Evolutionary conservation across 2,113 vertebrate species (phyloP).

Genomic region (Lagopus leucura): DNA sequence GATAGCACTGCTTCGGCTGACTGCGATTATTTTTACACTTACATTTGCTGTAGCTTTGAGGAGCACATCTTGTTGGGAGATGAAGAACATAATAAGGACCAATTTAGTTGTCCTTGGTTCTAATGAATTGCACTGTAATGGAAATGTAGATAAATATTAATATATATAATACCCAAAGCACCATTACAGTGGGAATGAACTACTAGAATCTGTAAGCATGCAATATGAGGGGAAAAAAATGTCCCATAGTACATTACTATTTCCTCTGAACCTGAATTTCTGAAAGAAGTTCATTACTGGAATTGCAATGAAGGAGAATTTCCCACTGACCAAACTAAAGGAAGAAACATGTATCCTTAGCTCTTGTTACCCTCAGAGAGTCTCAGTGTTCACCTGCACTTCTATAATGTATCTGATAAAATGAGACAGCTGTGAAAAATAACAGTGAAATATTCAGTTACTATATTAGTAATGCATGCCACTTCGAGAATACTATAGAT

Average conservation of each 20-base stretch:
- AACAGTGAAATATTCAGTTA: conserved; percentile 33
- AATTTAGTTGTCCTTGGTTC: not conserved
- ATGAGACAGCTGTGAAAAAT: conserved; percentile 39
- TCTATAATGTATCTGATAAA: conserved; percentile 21
- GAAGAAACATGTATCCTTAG: not conserved
- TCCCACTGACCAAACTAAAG: not conserved
- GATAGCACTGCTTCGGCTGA: not conserved
- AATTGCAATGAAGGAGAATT: not conserved
- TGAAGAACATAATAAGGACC: not conserved
- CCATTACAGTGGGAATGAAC: not conserved
- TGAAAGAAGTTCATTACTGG: not conserved
- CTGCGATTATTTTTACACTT: not conserved
- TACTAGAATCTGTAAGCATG: not conserved
- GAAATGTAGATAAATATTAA: not conserved
- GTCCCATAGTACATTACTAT: not conserved
- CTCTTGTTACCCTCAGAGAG: not conserved
- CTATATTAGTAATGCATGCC: conserved; percentile 37
- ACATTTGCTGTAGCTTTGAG: not conserved
- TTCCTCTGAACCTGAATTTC: not conserved
- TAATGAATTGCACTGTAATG: not conserved
- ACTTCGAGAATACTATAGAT: conserved; percentile 24
- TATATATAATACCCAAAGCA: not conserved
- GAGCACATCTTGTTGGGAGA: not conserved
- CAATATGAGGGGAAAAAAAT: not conserved
- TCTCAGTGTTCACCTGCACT: not conserved